Percentiles rank a stretch among this genome's conserved stretches.
These are phyloP conservation scores for Myopa tessellatipennis DNA, from an alignment of 2,888 invertebrate genomes.

Conservation along the genomic window DNA sequence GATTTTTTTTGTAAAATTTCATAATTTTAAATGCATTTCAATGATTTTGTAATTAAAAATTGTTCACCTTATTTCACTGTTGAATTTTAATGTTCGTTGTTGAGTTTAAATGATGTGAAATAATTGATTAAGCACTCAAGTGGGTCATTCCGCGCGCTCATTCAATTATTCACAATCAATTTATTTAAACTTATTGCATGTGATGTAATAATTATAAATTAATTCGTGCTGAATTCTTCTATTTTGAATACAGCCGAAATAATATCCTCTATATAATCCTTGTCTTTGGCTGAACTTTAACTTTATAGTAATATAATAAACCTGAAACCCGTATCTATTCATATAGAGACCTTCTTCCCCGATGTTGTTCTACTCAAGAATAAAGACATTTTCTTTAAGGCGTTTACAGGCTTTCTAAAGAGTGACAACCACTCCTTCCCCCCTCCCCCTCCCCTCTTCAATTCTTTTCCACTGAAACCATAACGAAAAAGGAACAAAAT, in stretches of 20 bases:
- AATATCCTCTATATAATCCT: no score
- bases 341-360: no score
- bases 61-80: not conserved
- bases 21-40: not conserved
- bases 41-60: constrained; percentile 1
- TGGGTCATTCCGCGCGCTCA: not conserved
- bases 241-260: no score
- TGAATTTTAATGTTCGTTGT: not conserved
- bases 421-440: not conserved
- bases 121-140: not conserved
- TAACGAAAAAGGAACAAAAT: not conserved
- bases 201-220: no score
- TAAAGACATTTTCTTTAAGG: no score
- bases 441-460: not conserved
- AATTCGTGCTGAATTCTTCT: no score
- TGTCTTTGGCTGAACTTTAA: no score
- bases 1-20: not conserved
- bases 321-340: no score
- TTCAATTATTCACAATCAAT: constrained; percentile 3
- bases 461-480: no score
- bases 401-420: constrained; percentile 20
- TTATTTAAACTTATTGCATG: no score
- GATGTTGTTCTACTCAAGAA: no score
- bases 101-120: not conserved
- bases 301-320: no score